phyloP scores from a whole-genome alignment of 92 coral and sea anemone species.

The Nematostella vectensis region DNA sequence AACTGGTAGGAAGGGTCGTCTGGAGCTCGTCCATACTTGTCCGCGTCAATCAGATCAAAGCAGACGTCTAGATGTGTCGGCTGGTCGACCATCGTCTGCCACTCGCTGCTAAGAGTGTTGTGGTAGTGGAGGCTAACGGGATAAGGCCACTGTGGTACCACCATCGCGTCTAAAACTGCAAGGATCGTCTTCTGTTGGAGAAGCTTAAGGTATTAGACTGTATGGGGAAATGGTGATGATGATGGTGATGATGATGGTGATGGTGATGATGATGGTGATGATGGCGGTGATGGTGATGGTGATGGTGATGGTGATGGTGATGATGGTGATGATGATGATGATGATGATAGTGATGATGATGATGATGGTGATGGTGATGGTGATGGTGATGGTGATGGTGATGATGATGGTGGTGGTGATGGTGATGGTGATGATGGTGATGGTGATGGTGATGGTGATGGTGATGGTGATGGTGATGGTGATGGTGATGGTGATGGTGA shows the following conservation, averaged over 20 bases:
- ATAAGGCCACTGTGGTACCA: constrained; percentile 58
- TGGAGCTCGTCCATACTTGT: constrained; percentile 37
- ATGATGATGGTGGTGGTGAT: constrained; percentile 16
- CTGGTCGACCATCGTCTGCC: constrained; percentile 38
- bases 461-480: constrained; percentile 13
- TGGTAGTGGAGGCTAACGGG: constrained; percentile 42
- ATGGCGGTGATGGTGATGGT: constrained; percentile 11
- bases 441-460: constrained; percentile 15
- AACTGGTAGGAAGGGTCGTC: constrained; percentile 29
- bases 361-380: constrained; percentile 13
- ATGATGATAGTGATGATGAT: constrained; percentile 15
- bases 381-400: constrained; percentile 16
- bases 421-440: constrained; percentile 15
- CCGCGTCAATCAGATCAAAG: constrained; percentile 40
- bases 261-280: constrained; percentile 18
- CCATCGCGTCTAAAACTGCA: constrained; percentile 41
- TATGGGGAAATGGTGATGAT: constrained; percentile 11
- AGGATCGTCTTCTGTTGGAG: constrained; percentile 32
- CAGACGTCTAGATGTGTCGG: constrained; percentile 49
- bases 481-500: constrained; percentile 13
- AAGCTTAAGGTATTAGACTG: not conserved
- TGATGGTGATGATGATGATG: constrained; percentile 19
- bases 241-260: constrained; percentile 18
- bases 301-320: constrained; percentile 15
- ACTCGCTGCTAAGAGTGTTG: constrained; percentile 32